Evolutionary conservation across 2,888 invertebrate genomes (phyloP).

Genomic region (Falcaria lacertinaria): DNA sequence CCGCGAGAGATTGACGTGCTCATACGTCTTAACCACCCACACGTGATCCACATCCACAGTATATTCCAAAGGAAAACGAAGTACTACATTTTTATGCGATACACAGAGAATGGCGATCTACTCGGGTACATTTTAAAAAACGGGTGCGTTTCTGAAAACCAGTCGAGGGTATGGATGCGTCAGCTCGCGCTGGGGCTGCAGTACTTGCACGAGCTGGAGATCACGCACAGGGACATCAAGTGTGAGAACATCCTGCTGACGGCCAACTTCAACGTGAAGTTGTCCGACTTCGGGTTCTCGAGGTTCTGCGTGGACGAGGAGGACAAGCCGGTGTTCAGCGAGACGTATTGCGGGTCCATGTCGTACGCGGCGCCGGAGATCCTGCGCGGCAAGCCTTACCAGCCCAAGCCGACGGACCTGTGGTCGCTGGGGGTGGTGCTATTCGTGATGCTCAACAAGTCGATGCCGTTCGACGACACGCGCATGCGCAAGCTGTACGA

Average conservation of each 20-base stretch:
- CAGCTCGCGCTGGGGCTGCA: constrained; percentile 85
- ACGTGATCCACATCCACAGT: constrained; percentile 88
- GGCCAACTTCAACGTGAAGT: constrained; percentile 86
- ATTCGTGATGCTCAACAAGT: constrained; percentile 90
- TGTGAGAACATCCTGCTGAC: constrained; percentile 89
- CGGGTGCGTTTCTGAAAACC: constrained; percentile 84
- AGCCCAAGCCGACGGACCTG: constrained; percentile 86
- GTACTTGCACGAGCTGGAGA: constrained; percentile 86
- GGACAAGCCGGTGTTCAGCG: constrained; percentile 78
- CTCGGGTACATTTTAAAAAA: constrained; percentile 85
- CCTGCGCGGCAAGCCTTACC: constrained; percentile 85
- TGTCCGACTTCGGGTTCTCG: constrained; percentile 91
- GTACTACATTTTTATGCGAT: constrained; percentile 89
- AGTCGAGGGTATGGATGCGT: constrained; percentile 84
- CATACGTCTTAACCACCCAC: constrained; percentile 86
- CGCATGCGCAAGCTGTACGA: constrained; percentile 86
- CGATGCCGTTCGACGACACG: constrained; percentile 91
- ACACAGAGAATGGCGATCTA: constrained; percentile 88
- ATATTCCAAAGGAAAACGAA: constrained; percentile 85
- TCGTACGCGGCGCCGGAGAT: constrained; percentile 94
- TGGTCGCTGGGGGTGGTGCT: constrained; percentile 91
- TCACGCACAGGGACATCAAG: constrained; percentile 89
- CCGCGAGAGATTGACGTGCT: constrained; percentile 91
- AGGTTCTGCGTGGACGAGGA: constrained; percentile 61
- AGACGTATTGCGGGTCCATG: constrained; percentile 92